These are phyloP conservation scores for Psophia crepitans DNA, from an alignment of 2,113 vertebrate genomes.

Conservation along the genomic window DNA sequence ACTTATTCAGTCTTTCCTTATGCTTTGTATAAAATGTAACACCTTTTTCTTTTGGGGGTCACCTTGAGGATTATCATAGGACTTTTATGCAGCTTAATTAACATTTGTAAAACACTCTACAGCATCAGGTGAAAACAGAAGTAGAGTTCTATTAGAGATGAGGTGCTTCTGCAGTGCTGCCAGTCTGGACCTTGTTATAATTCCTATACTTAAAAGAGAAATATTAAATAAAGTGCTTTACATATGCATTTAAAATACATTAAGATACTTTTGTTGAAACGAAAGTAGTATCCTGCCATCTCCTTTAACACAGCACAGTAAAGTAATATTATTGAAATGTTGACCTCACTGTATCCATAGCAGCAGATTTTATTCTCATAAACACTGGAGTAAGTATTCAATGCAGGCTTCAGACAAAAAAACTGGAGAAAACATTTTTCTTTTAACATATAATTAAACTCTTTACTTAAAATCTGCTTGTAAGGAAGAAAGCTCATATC, in stretches of 20 bases:
- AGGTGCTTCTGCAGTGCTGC: background rate
- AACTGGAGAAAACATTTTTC: slow-evolving; percentile 22
- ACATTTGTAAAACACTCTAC: background rate
- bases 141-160: background rate
- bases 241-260: background rate
- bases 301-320: slow-evolving; percentile 5
- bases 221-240: background rate
- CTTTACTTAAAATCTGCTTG: slow-evolving; percentile 41
- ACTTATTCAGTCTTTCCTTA: background rate
- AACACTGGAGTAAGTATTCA: slow-evolving; percentile 33
- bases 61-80: background rate
- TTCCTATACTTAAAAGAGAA: background rate
- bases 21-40: background rate
- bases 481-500: slow-evolving; percentile 26
- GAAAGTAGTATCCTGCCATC: background rate
- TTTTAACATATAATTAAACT: slow-evolving; percentile 53
- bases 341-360: slow-evolving; percentile 67
- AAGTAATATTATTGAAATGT: slow-evolving; percentile 9
- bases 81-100: background rate
- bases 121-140: slow-evolving; percentile 4
- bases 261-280: background rate
- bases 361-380: slow-evolving; percentile 57
- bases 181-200: background rate
- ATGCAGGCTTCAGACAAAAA: slow-evolving; percentile 37
- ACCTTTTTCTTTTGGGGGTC: background rate